phyloP scores from a whole-genome alignment of 2,888 invertebrate genomes.

The Drosophila antonietae region DNA sequence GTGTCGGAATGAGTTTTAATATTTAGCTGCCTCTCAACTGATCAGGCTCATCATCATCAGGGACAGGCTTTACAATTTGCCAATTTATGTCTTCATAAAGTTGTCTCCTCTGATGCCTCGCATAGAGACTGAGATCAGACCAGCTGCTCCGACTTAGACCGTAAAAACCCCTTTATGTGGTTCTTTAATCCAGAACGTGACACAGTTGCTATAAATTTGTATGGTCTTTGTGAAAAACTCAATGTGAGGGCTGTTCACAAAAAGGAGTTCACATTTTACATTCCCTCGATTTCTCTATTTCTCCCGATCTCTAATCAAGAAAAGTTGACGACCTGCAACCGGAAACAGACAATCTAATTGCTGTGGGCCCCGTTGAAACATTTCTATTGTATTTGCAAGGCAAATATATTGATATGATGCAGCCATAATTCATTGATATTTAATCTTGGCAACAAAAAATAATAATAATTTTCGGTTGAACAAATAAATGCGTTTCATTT shows the following conservation, averaged over 20 bases:
- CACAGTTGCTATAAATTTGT: constrained; percentile 63
- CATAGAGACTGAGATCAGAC: constrained; percentile 13
- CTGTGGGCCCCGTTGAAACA: constrained; percentile 2
- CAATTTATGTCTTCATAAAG: constrained; percentile 78
- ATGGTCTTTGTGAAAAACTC: neutral
- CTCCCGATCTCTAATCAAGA: neutral
- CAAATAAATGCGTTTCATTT: constrained; percentile 61
- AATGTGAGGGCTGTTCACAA: neutral
- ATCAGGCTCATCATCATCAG: constrained; percentile 57
- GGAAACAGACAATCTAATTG: constrained; percentile 8
- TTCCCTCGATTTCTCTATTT: neutral
- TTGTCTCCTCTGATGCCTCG: constrained; percentile 26
- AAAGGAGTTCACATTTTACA: neutral
- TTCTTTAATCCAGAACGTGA: constrained; percentile 62
- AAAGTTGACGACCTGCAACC: constrained; percentile 3
- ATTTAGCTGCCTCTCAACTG: constrained; percentile 50
- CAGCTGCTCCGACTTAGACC: constrained; percentile 46
- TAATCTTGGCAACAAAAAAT: constrained; percentile 64
- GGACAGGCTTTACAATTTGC: constrained; percentile 71
- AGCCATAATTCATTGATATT: constrained; percentile 68
- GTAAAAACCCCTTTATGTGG: constrained; percentile 22
- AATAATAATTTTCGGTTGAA: constrained; percentile 73
- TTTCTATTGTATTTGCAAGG: constrained; percentile 23
- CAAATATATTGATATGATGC: constrained; percentile 7
- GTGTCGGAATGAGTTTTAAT: constrained; percentile 53